Evolutionary conservation across 2,113 vertebrate genomes (phyloP), one percentile per base, ranked within the genome.

Genomic region (Rhinolophus ferrumequinum): DNA sequence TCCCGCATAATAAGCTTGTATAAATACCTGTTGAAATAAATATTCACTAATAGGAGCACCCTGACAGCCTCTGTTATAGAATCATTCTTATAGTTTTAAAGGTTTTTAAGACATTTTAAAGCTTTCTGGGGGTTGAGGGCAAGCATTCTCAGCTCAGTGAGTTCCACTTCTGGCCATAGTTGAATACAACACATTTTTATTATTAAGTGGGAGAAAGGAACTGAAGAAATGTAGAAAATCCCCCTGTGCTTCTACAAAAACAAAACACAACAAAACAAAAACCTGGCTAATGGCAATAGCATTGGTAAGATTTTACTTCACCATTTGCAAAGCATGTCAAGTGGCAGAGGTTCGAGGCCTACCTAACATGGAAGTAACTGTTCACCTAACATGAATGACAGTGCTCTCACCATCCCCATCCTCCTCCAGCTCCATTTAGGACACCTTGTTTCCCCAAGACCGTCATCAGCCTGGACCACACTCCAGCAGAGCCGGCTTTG

Each of bases 291-390:
- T 15, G 47, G 56, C 50, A 64, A 22, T 0, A 90, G 22, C 30
- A 24, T 26, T n/a, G 83, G 44, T 44, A 54, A 16, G 22, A 33
- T 58, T 52, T 87, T 16, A 6, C 60, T 79, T 77, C 16, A 35
- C 35, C 38, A 41, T 62, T 30, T 72, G 56, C 64, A 94, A 97
- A 82, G 26, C 22, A 33, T 56, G 77, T 95, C 76, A 70, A 66
- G 16, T 16, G 4, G 38, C 28, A 35, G 8, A 81, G 41, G 21
- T 70, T 62, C 66, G 6, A 8, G 86, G n/a, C n/a, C 52, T 54
- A 16, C 9, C 62, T 54, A 47, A 15, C 47, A 67, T 28, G 66
- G 44, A 88, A 67, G 58, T 70, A 47, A 18, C 5, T 47, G 26
- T 21, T 93, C n/a, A 26, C 24, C 13, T 3, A 2, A 10, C 30